A percentile compares a stretch with the other conserved stretches of the same genome.
These are phyloP conservation scores for Philaenus spumarius DNA, from an alignment of 1,140 invertebrate genomes.

Conservation along the genomic window DNA sequence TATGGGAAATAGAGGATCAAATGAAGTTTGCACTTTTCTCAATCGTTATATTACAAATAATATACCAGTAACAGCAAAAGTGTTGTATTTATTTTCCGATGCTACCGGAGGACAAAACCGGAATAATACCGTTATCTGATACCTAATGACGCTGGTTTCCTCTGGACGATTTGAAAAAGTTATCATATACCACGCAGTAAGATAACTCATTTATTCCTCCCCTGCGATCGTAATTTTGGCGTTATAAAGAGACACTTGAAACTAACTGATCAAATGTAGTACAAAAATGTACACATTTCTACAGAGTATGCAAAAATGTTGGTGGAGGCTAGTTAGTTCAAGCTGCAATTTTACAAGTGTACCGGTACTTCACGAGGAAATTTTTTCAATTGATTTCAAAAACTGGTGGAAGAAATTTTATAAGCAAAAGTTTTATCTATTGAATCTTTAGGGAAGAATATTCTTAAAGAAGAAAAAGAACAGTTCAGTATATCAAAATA, in stretches of 20 bases:
- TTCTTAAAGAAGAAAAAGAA: too few species aligned
- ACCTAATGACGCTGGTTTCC: conserved; percentile 14
- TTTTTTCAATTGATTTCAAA: too few species aligned
- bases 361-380: too few species aligned
- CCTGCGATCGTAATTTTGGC: conserved; percentile 31
- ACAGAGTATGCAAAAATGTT: background rate
- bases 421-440: too few species aligned
- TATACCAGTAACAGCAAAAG: background rate
- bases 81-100: conserved; percentile 19
- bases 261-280: background rate
- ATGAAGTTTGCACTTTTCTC: conserved; percentile 18
- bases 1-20: conserved; percentile 15
- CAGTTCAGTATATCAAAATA: too few species aligned
- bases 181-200: conserved; percentile 24
- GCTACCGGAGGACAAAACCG: conserved; percentile 11
- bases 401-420: too few species aligned
- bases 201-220: conserved; percentile 30
- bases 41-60: conserved; percentile 8
- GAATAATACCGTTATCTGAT: conserved; percentile 14
- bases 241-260: conserved; percentile 23
- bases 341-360: too few species aligned
- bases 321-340: too few species aligned
- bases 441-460: too few species aligned
- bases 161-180: conserved; percentile 24
- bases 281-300: too few species aligned